Conservation (phyloP, 2,888 invertebrate species). For the Epistrophe eligans region DNA sequence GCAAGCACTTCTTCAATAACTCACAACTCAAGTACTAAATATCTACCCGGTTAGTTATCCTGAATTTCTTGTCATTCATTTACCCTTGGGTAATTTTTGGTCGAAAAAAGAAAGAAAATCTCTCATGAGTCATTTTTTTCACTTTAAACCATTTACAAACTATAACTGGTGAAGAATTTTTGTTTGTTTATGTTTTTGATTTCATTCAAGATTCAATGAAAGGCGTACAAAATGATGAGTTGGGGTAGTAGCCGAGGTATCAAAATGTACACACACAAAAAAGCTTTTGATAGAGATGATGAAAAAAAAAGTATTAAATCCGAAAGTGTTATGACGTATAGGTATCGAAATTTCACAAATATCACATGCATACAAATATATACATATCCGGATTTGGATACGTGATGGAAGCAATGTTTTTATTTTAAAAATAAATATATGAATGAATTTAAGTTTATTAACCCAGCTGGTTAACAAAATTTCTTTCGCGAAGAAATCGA, state of each 20-base stretch:
- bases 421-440: neutral
- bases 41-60: neutral
- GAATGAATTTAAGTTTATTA: too few relatives aligned
- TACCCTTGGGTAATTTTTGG: neutral
- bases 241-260: neutral
- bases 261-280: neutral
- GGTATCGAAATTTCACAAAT: neutral
- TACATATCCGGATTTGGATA: neutral
- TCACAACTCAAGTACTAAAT: neutral
- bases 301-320: neutral
- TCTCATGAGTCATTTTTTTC: neutral
- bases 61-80: neutral
- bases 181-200: conserved; percentile 15
- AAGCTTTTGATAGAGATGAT: conserved; percentile 6
- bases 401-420: neutral
- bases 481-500: too few relatives aligned
- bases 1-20: too few relatives aligned
- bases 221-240: neutral
- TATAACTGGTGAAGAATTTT: neutral
- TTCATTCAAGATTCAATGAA: neutral
- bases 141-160: neutral
- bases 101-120: neutral
- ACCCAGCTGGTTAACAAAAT: too few relatives aligned
- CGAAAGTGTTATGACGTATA: neutral
- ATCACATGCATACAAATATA: neutral